These are phyloP conservation scores for Hydrotaea cyrtoneurina DNA, from an alignment of 2,888 invertebrate genomes.

Conservation along the genomic window DNA sequence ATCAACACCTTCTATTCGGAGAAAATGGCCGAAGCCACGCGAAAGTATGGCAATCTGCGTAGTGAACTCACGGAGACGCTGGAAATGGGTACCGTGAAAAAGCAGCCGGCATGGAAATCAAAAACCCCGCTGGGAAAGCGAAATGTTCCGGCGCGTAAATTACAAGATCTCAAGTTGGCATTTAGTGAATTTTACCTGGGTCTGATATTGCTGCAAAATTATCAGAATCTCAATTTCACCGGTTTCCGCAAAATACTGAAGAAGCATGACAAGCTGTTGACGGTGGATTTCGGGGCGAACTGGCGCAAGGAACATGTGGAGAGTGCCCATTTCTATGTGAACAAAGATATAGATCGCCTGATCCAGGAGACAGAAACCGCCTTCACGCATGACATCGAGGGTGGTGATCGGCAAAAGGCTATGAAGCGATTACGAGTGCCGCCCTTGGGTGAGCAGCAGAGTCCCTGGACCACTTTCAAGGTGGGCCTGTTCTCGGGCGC, in stretches of 20 bases:
- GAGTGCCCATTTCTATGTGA: conserved; percentile 90
- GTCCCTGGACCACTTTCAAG: conserved; percentile 91
- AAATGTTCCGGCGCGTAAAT: conserved; percentile 84
- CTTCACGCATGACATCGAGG: conserved; percentile 87
- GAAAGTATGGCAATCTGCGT: conserved; percentile 88
- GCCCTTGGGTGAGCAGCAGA: conserved; percentile 91
- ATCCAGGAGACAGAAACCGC: conserved; percentile 89
- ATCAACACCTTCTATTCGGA: conserved; percentile 95
- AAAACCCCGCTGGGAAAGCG: conserved; percentile 80
- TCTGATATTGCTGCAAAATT: conserved; percentile 92
- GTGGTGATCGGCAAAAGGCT: conserved; percentile 90
- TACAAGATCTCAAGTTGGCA: conserved; percentile 91
- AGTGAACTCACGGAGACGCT: conserved; percentile 85
- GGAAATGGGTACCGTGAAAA: conserved; percentile 80
- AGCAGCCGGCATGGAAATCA: conserved; percentile 79
- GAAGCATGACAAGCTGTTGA: conserved; percentile 92
- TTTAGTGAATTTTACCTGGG: conserved; percentile 95
- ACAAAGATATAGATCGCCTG: conserved; percentile 91
- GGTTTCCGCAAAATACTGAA: conserved; percentile 95
- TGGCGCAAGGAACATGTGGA: conserved; percentile 92
- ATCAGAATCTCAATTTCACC: conserved; percentile 93
- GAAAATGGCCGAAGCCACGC: conserved; percentile 93
- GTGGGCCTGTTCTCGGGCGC: conserved; percentile 92
- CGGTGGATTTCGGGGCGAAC: conserved; percentile 86
- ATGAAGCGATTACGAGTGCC: conserved; percentile 94